phyloP scores from a whole-genome alignment of 2,888 invertebrate genomes.

The Drosophila neonasuta region DNA sequence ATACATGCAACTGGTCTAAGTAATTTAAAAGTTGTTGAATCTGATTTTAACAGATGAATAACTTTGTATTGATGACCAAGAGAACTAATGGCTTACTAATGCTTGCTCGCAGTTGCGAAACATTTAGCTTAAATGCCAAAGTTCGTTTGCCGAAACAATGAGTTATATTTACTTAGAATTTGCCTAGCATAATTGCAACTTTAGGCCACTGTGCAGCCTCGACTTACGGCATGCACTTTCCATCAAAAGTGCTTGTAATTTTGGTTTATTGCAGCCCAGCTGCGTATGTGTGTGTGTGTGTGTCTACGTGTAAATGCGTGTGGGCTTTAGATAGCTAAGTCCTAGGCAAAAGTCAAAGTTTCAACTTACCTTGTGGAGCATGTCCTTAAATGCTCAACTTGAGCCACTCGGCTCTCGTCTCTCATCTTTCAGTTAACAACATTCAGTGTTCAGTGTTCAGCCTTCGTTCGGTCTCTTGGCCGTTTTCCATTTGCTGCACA shows the following conservation, averaged over 20 bases:
- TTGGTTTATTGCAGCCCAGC: slow-evolving; percentile 41
- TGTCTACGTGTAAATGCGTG: slow-evolving; percentile 7
- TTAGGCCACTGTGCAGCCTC: not conserved
- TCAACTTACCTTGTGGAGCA: slow-evolving; percentile 30
- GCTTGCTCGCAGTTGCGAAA: not conserved
- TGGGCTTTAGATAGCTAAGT: slow-evolving; percentile 44
- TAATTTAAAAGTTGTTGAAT: no score
- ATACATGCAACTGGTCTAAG: no score
- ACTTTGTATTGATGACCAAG: no score
- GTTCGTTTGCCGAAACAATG: not conserved
- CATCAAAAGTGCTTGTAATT: slow-evolving; percentile 37
- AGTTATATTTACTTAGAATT: not conserved
- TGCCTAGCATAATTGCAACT: not conserved
- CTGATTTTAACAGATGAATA: no score
- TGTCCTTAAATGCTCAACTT: slow-evolving; percentile 38
- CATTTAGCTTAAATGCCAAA: not conserved
- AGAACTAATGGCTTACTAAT: not conserved
- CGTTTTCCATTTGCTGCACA: slow-evolving; percentile 3
- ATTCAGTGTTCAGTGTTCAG: no score
- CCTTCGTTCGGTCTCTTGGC: not conserved
- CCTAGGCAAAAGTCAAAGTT: slow-evolving; percentile 32
- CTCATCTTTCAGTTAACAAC: not conserved
- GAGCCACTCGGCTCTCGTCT: slow-evolving; percentile 27
- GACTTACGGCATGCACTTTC: slow-evolving; percentile 2
- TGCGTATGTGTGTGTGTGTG: slow-evolving; percentile 17